phyloP scores from a whole-genome alignment of 2,797 vertebrate species.

The Falco peregrinus region DNA sequence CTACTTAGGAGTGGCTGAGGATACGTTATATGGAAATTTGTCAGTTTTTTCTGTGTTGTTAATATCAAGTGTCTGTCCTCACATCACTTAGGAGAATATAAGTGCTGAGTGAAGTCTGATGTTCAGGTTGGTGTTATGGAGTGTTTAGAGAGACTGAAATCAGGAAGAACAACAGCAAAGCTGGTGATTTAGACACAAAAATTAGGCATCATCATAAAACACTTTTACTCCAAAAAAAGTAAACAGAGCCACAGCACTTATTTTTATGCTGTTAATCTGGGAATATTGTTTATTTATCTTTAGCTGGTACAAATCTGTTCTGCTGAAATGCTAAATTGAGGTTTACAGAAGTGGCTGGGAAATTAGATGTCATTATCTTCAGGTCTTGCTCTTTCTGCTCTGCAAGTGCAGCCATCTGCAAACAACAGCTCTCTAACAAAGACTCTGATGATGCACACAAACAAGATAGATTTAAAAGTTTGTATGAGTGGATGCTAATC shows the following conservation, averaged over 20 bases:
- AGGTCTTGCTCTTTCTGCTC: slow-evolving; percentile 47
- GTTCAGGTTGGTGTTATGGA: neutral
- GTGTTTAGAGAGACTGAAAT: neutral
- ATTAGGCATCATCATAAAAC: neutral
- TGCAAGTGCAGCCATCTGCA: slow-evolving; percentile 55
- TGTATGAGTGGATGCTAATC: slow-evolving; percentile 50
- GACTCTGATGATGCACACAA: slow-evolving; percentile 52
- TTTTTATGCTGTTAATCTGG: slow-evolving; percentile 48
- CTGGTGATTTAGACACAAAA: neutral
- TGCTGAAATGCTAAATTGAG: slow-evolving; percentile 43
- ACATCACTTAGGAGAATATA: neutral
- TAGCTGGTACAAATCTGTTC: slow-evolving; percentile 36
- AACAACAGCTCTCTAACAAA: slow-evolving; percentile 54
- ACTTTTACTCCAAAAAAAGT: neutral
- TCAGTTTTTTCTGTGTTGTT: neutral
- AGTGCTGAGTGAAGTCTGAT: neutral
- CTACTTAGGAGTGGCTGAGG: neutral
- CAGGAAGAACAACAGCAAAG: neutral
- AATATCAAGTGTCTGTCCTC: neutral
- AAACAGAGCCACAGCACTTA: neutral
- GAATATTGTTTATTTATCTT: slow-evolving; percentile 53
- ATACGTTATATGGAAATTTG: neutral
- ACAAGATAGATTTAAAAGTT: slow-evolving; percentile 44
- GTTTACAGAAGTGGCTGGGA: slow-evolving; percentile 30
- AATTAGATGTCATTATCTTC: slow-evolving; percentile 63